Percentiles rank a stretch among this genome's conserved stretches.
These are phyloP conservation scores for Gallinago solitaria DNA, from an alignment of 2,797 vertebrate genomes.

Conservation along the genomic window DNA sequence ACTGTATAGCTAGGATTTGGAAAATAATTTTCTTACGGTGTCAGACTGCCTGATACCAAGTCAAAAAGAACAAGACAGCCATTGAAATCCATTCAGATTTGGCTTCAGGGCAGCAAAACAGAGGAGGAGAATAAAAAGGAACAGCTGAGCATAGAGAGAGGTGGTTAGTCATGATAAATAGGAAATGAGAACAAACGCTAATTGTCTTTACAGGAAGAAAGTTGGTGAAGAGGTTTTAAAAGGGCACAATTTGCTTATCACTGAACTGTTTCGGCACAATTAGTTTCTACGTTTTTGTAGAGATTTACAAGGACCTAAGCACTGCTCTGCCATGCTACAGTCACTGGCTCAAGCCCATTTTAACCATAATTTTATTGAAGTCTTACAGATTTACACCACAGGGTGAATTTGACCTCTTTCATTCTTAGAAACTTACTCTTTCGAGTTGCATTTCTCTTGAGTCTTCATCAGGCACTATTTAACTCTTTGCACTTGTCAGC, in stretches of 20 bases:
- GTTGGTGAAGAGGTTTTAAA: neutral
- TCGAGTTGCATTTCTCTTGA: neutral
- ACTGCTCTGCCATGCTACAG: neutral
- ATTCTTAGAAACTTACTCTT: neutral
- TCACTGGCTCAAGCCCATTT: neutral
- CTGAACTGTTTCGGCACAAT: neutral
- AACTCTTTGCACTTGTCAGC: neutral
- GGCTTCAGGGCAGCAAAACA: conserved; percentile 5
- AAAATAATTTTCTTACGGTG: neutral
- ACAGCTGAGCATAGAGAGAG: conserved; percentile 12
- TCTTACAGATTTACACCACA: neutral
- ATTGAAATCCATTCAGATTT: conserved; percentile 31
- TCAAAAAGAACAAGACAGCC: neutral
- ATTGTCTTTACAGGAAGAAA: conserved; percentile 27
- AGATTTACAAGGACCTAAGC: neutral
- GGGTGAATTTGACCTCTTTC: neutral
- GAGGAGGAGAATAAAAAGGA: conserved; percentile 9
- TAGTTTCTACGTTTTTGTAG: neutral
- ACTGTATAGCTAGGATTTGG: neutral
- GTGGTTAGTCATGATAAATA: conserved; percentile 3
- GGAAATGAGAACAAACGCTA: conserved; percentile 28
- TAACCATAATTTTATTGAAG: neutral
- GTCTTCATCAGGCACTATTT: neutral
- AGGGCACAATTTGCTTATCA: neutral
- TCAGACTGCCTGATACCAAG: neutral